Base-by-base conservation (phyloP, 2,113 vertebrate genomes). In the Chascanopsetta lugubris region DNA sequence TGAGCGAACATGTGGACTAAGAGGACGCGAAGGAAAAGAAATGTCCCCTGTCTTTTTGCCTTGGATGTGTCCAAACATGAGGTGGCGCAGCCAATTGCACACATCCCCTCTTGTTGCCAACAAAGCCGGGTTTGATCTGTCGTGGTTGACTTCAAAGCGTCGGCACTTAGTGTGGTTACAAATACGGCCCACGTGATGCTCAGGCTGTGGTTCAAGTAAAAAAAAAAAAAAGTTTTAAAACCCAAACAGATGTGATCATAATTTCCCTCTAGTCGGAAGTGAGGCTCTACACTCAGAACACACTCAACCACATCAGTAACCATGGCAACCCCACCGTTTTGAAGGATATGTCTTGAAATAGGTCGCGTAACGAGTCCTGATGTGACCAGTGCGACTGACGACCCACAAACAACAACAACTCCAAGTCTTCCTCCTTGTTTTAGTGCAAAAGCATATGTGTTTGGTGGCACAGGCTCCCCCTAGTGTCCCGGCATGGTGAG, bases 61-160 rank as follows among this genome's bases (percentile, higher is more conserved):
- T 24, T 27, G 12, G 1, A 8, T 32, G 29, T 47, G 54, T 79
- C 34, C 43, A 75, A 74, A 73, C 13, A 3, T 53, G 59, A 51
- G 40, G 47, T 47, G 63, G 46, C 56, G 29, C 62, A 60, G 45
- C 42, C 50, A 66, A 70, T 45, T 65, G 25, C 25, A 53, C 12
- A 8, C 54, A 69, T 5, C 38, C 66, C 58, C 42, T 15, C 20
- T 61, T 24, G 38, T 40, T 40, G 5, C 38, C 18, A 8, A 45
- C 42, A 45, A 45, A 46, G 9, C 20, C 10, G 43, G 10, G 46
- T 47, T 47, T 24, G 22, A 47, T 47, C 21, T 43, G 30, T 67
- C 47, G 50, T 57, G 46, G 11, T 6, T 42, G 6, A 3, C 54
- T 56, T 3, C 71, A 27, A 68, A 65, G 27, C 30, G 46, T 27